Evolutionary conservation across 2,797 vertebrate species (phyloP), one percentile per base, ranked within the genome.

Genomic region (Mastacembelus armatus): DNA sequence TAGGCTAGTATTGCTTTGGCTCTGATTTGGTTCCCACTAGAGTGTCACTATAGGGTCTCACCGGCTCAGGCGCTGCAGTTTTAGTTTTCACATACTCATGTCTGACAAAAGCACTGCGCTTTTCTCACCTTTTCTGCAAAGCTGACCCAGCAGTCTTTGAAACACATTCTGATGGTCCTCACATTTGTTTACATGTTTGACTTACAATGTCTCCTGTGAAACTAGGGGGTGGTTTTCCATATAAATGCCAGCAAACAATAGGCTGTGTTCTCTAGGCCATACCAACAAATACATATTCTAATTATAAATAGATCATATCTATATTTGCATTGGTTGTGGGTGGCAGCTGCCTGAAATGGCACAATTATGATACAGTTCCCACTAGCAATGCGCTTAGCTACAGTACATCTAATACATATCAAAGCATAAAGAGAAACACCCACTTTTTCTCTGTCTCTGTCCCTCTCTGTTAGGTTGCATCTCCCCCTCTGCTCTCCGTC

Each of bases 1-100:
- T 91, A 91, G 88, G 91, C 89, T 90, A 84, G 66, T 57, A 85
- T 86, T 86, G 84, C 87, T 77, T 88, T 69, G 79, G 84, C 79
- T 85, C 84, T 77, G 78, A 76, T 66, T 78, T 63, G 83, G 81
- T 61, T 90, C 87, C 84, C 85, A 80, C 82, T 85, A 92, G 89
- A 78, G 87, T 80, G 85, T 77, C 76, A 82, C 83, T 72, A 81
- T 66, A 85, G 73, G 79, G 80, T 84, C 78, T 89, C 64, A 67
- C 52, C 71, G 61, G 79, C 81, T 88, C 47, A 62, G 49, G 79
- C 69, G 50, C 73, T 64, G 66, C 60, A 29, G 81, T 70, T 61
- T 48, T 24, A 42, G 10, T 66, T 61, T 51, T 58, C 54, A 47
- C 11, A 62, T 60, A 79, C 67, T 55, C 71, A 76, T 70, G 54